Base-by-base conservation (phyloP, 2,797 vertebrate genomes). In the Falco concolor region DNA sequence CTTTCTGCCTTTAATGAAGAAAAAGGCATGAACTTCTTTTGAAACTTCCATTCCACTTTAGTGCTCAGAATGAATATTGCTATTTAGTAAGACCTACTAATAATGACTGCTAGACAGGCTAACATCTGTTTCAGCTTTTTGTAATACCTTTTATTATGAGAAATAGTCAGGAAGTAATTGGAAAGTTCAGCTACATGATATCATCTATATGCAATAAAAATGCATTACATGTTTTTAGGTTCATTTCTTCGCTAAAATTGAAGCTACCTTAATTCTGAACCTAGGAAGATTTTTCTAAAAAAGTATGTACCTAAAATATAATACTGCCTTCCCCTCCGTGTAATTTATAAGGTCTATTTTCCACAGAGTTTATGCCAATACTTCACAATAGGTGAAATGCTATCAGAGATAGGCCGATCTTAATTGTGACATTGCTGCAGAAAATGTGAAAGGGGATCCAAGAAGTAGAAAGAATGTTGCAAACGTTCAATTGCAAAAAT, bases 401-500 rank as follows among this genome's bases (percentile, higher is more conserved):
- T 94, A 90, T 67, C 89, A 91, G 94, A 97, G 67, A 93, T 56
- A 94, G 54, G 91, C 81, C 89, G 73, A 95, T 65, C 64, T 97
- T 95, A 94, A 95, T 93, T 77, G 89, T 75, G 70, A 96, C 91
- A 88, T 87, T 96, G 97, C 93, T 95, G 95, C 96, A 97, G 86
- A 87, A 90, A 85, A 63, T 27, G 9, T 47, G 76, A 74, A 92
- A 89, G 81, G 81, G 94, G 81, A 95, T 92, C 95, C 92, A 79
- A 72, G 95, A 85, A 93, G 80, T 54, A 91, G 92, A 87, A 94
- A 80, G 95, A 94, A 92, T 61, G 87, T 87, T 97, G 96, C 74
- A 84, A 97, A 87, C 12, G 42, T 86, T 96, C 85, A 95, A 97
- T 96, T 96, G 95, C 91, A 96, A 98, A 97, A 97, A 82, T 70